A percentile compares a stretch with the other conserved stretches of the same genome.
These are phyloP conservation scores for Calyptomena viridis DNA, from an alignment of 2,113 vertebrate species.

Conservation along the genomic window DNA sequence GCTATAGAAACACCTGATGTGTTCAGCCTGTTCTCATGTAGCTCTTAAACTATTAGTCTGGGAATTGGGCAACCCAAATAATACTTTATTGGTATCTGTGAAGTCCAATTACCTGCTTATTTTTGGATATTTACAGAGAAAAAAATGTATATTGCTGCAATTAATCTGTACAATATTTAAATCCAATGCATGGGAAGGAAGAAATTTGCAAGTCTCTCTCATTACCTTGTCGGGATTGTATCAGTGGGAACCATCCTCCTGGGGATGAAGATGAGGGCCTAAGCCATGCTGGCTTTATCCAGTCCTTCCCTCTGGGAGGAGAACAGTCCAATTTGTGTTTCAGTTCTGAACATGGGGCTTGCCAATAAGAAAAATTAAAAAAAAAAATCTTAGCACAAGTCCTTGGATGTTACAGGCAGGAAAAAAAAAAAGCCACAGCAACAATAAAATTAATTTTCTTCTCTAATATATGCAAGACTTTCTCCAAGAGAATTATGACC, in stretches of 20 bases:
- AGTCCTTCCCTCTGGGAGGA: neutral
- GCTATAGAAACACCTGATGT: neutral
- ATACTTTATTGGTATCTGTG: neutral
- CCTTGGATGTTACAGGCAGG: conserved; percentile 52
- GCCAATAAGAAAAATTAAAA: neutral
- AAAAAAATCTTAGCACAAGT: neutral
- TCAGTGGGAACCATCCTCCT: neutral
- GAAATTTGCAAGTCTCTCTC: neutral
- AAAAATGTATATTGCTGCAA: neutral
- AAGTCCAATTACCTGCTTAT: neutral
- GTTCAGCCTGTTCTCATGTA: neutral
- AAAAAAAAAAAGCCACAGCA: conserved; percentile 50
- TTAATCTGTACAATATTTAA: neutral
- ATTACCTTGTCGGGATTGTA: fast-evolving
- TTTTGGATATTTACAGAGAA: neutral
- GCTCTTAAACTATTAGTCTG: neutral
- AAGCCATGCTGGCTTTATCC: neutral
- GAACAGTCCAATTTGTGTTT: neutral
- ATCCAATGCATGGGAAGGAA: neutral
- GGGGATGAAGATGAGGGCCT: neutral
- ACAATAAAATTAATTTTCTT: conserved; percentile 86
- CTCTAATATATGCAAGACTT: conserved; percentile 85
- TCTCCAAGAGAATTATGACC: conserved; percentile 80
- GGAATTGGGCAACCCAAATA: neutral
- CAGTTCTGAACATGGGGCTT: neutral